phyloP scores from a whole-genome alignment of 2,797 vertebrate species.

The Poliocrania exsul region DNA sequence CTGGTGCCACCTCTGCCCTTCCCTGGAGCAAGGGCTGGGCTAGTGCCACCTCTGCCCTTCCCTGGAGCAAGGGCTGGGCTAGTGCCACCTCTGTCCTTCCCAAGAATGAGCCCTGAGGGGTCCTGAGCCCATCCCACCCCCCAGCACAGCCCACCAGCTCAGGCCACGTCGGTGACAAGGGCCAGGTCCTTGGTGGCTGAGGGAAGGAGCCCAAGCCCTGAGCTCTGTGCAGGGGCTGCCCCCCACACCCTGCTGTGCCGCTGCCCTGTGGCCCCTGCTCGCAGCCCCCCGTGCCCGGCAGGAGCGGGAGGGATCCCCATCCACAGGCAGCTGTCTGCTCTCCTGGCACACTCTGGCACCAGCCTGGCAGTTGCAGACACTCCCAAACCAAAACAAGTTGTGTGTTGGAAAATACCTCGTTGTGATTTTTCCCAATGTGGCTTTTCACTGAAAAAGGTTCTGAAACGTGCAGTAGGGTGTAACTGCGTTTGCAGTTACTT shows the following conservation, averaged over 20 bases:
- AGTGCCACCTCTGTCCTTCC: background rate
- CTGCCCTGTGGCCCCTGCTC: background rate
- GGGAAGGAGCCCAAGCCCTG: accelerated
- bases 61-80: accelerated
- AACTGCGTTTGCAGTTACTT: background rate
- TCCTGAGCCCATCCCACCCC: background rate
- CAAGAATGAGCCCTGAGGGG: background rate
- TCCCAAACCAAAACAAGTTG: background rate
- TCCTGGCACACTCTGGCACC: background rate
- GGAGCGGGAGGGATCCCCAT: accelerated
- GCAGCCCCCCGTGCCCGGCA: accelerated
- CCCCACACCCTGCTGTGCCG: accelerated
- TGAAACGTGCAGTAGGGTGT: background rate
- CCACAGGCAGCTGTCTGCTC: accelerated
- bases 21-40: background rate
- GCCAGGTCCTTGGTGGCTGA: background rate
- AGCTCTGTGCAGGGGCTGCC: accelerated
- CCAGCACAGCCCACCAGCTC: background rate
- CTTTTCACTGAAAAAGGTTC: background rate
- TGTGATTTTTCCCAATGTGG: background rate
- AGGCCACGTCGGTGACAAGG: accelerated
- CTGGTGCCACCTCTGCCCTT: background rate
- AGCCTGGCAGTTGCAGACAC: background rate
- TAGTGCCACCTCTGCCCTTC: background rate
- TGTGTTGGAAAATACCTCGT: background rate